Percentiles rank a stretch among this genome's conserved stretches.
phyloP scores from a whole-genome alignment of 2,888 invertebrate species.

The Cosmopolites sordidus region DNA sequence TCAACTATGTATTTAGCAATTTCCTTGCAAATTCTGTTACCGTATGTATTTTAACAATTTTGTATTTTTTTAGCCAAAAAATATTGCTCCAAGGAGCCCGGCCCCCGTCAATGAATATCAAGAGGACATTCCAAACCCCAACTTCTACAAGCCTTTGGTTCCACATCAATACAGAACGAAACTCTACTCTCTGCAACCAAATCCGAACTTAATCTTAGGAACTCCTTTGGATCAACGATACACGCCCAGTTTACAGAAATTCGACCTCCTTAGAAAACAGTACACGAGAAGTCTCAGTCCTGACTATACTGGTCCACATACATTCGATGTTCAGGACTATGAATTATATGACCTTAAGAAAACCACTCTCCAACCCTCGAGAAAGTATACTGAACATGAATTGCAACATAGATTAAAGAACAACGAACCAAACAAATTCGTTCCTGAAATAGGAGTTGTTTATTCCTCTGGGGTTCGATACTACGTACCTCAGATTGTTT shows the following conservation, averaged over 20 bases:
- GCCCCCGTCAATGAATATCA: slow-evolving; percentile 45
- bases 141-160: slow-evolving; percentile 40
- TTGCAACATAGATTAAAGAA: slow-evolving; percentile 18
- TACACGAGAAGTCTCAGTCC: slow-evolving; percentile 38
- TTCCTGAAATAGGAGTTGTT: slow-evolving; percentile 46
- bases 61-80: slow-evolving; percentile 30
- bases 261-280: slow-evolving; percentile 37
- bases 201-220: slow-evolving; percentile 41
- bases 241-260: slow-evolving; percentile 39
- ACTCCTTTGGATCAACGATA: slow-evolving; percentile 45
- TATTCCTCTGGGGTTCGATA: slow-evolving; percentile 47
- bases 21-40: too few species aligned
- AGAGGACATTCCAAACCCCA: slow-evolving; percentile 40
- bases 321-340: slow-evolving; percentile 45
- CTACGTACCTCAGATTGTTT: slow-evolving; percentile 45
- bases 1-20: too few species aligned
- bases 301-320: slow-evolving; percentile 45
- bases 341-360: slow-evolving; percentile 34
- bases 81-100: slow-evolving; percentile 33
- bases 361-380: slow-evolving; percentile 32
- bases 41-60: too few species aligned
- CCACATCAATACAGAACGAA: slow-evolving; percentile 43
- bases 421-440: slow-evolving; percentile 25
- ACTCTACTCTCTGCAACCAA: slow-evolving; percentile 37
- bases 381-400: slow-evolving; percentile 33